Evolutionary conservation across 1,140 invertebrate genomes (phyloP).

Genomic region (Patella vulgata): DNA sequence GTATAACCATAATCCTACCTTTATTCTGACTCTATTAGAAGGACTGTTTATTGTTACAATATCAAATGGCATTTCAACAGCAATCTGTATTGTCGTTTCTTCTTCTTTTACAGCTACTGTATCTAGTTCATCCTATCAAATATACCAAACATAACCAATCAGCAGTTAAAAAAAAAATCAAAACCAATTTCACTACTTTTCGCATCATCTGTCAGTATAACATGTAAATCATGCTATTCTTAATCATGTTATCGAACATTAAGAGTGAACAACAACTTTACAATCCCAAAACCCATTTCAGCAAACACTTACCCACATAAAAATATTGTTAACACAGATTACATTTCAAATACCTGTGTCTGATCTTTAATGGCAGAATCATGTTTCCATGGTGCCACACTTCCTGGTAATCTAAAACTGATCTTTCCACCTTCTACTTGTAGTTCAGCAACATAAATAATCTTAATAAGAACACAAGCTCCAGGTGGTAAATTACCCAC

Average conservation of each 20-base stretch:
- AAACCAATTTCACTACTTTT: too few relatives aligned
- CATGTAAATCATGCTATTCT: too few relatives aligned
- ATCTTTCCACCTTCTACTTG: slow-evolving; percentile 66
- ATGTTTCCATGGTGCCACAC: slow-evolving; percentile 65
- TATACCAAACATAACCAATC: slow-evolving; percentile 4
- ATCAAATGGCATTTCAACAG: slow-evolving; percentile 65
- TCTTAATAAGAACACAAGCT: slow-evolving; percentile 66
- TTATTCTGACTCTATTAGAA: slow-evolving; percentile 56
- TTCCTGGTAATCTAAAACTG: slow-evolving; percentile 64
- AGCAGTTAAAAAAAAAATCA: background rate
- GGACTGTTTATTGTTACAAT: slow-evolving; percentile 56
- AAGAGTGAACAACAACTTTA: too few relatives aligned
- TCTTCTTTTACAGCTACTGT: slow-evolving; percentile 38
- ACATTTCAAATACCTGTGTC: slow-evolving; percentile 60
- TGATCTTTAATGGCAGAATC: slow-evolving; percentile 44
- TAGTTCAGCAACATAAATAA: slow-evolving; percentile 69
- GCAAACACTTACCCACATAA: too few relatives aligned
- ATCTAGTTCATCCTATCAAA: slow-evolving; percentile 34
- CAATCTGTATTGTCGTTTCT: slow-evolving; percentile 50
- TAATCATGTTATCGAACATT: too few relatives aligned
- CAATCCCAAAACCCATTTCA: too few relatives aligned
- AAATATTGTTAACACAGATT: too few relatives aligned
- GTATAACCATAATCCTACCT: slow-evolving; percentile 54
- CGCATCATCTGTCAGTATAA: too few relatives aligned
- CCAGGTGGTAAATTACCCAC: slow-evolving; percentile 68